Evolutionary conservation across 2,113 vertebrate species (phyloP), one percentile per base, ranked within the genome.

Genomic region (Crotalus viridis): DNA sequence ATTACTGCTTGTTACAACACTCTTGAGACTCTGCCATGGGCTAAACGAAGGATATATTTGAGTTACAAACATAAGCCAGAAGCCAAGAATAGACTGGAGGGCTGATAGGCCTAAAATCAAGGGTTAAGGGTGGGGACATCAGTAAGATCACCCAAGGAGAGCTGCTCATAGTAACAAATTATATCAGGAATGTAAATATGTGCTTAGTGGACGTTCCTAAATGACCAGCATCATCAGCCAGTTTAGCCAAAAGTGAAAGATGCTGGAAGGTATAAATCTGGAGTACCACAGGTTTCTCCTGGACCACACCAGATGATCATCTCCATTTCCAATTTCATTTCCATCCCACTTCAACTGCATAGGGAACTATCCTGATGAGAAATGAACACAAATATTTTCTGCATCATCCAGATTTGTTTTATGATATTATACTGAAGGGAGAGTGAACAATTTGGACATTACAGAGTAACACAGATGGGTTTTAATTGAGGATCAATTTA

Each of bases 381-480:
- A 57, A 24, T 22, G 39, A 28, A 93, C 89, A 43, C 54, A 56
- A 93, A 28, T 9, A 91, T 93, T 93, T 69, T 52, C 54, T 26
- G 90, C 56, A 19, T 26, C 51, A 64, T 59, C 61, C 69, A 51
- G 7, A 88, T 96, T 95, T 89, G 33, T 81, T 90, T 61, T 92
- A 90, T 64, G 88, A 87, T 10, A 54, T 24, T 59, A 22, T 51
- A 51, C 24, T 90, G 94, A 87, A 0, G 13, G 24, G 92, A 92
- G n/a, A 96, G 92, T 54, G 28, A 96, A 94, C 33, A 10, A 94
- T 46, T 91, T 86, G 85, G 85, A 88, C 91, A 93, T 28, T 91
- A 94, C 59, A 33, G 56, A 28, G 89, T 92, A 95, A 93, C 10
- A 94, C 10, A 94, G 19, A 74, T 57, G 69, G 90, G 17, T 92